phyloP scores from a whole-genome alignment of 2,113 vertebrate species.

The Xiphophorus maculatus region DNA sequence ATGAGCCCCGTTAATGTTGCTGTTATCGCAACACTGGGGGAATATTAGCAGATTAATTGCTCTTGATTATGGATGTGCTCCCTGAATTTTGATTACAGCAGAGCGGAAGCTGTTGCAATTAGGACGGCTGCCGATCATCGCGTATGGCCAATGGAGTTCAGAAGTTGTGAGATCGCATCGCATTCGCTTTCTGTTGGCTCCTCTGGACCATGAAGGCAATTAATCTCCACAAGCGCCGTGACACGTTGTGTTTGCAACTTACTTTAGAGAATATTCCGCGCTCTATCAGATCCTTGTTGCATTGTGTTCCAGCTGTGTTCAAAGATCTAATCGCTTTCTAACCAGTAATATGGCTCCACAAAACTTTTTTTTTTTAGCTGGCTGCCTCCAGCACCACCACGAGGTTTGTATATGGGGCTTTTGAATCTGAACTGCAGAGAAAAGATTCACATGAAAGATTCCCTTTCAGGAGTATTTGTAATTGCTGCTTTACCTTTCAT shows the following conservation, averaged over 20 bases:
- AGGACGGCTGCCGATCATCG: constrained; percentile 44
- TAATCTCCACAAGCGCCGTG: constrained; percentile 10
- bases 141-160: constrained; percentile 46
- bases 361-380: constrained; percentile 2
- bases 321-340: too few relatives aligned
- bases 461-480: not conserved
- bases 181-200: constrained; percentile 8
- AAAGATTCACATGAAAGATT: not conserved
- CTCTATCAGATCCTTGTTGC: not conserved
- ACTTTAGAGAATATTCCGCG: not conserved
- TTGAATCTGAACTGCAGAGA: not conserved
- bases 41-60: constrained; percentile 79
- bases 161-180: constrained; percentile 38
- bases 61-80: constrained; percentile 69
- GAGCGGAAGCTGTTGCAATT: constrained; percentile 58
- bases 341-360: not conserved
- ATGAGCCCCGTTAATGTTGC: constrained; percentile 74
- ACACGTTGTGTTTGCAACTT: constrained; percentile 4
- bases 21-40: constrained; percentile 75
- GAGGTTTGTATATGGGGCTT: not conserved
- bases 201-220: constrained; percentile 9
- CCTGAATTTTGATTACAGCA: constrained; percentile 71
- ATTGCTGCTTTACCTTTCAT: not conserved
- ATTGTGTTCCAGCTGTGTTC: not conserved
- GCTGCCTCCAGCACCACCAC: not conserved